phyloP scores from a whole-genome alignment of 2,113 vertebrate species.

The Beaufortia kweichowensis region DNA sequence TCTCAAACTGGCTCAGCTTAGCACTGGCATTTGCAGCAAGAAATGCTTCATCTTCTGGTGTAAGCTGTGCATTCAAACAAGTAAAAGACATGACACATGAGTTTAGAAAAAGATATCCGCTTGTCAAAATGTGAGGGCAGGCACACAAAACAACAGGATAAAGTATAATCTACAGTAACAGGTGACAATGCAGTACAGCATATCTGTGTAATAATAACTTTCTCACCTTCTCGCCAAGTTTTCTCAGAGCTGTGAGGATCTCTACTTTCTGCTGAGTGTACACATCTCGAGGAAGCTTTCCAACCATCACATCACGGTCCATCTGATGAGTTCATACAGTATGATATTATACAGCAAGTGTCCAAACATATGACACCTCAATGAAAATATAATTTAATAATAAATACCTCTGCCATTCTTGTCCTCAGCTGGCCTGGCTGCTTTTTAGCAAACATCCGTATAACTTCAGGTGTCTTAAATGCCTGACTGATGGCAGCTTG shows the following conservation, averaged over 20 bases:
- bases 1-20: slow-evolving; percentile 92
- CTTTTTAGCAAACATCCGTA: slow-evolving; percentile 96
- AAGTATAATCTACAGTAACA: neutral
- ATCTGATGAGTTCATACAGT: slow-evolving; percentile 76
- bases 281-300: slow-evolving; percentile 82
- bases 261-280: slow-evolving; percentile 94
- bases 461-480: slow-evolving; percentile 98
- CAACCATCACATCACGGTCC: slow-evolving; percentile 95
- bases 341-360: neutral
- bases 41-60: slow-evolving; percentile 86
- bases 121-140: too few relatives aligned
- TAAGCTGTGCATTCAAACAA: slow-evolving; percentile 75
- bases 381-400: too few relatives aligned
- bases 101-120: neutral
- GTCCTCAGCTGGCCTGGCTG: slow-evolving; percentile 94
- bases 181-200: neutral
- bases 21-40: slow-evolving; percentile 87
- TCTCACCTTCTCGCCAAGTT: slow-evolving; percentile 95
- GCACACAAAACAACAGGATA: neutral
- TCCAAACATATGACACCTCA: too few relatives aligned
- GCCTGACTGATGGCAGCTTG: slow-evolving; percentile 98
- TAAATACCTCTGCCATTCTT: slow-evolving; percentile 85
- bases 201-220: neutral
- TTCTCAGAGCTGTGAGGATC: slow-evolving; percentile 91
- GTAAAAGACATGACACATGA: neutral